A percentile compares a stretch with the other conserved stretches of the same genome.
These are phyloP conservation scores for Eupithecia insigniata DNA, from an alignment of 2,888 invertebrate species.

Conservation along the genomic window DNA sequence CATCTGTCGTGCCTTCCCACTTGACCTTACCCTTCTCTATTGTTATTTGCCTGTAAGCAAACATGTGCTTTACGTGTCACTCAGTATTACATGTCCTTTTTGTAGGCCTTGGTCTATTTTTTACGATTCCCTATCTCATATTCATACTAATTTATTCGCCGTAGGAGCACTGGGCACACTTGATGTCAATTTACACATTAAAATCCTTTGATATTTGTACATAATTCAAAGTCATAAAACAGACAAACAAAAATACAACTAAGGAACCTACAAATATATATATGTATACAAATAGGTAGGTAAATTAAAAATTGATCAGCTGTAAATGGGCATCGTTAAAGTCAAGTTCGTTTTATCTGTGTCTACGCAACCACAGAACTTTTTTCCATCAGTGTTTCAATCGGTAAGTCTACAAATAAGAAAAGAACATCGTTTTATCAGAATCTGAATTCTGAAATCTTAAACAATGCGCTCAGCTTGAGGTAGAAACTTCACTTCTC, in stretches of 20 bases:
- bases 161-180: no score
- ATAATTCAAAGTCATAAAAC: no score
- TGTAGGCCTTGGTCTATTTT: not conserved
- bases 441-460: no score
- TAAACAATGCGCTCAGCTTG: not conserved
- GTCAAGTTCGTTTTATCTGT: no score
- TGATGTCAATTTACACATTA: no score
- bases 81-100: conserved; percentile 10
- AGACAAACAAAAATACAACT: no score
- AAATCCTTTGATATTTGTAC: no score
- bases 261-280: no score
- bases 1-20: conserved; percentile 57
- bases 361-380: not conserved
- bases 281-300: no score
- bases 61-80: conserved; percentile 27
- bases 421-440: not conserved
- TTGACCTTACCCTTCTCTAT: conserved; percentile 56
- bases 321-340: no score
- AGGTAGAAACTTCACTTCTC: not conserved
- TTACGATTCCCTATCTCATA: not conserved
- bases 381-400: not conserved
- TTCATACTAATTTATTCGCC: no score
- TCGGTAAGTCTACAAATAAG: not conserved
- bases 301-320: no score
- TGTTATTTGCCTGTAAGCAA: conserved; percentile 39